Percentiles rank a stretch among this genome's conserved stretches.
Conservation (phyloP, 2,113 vertebrate species). For the Pandion haliaetus region DNA sequence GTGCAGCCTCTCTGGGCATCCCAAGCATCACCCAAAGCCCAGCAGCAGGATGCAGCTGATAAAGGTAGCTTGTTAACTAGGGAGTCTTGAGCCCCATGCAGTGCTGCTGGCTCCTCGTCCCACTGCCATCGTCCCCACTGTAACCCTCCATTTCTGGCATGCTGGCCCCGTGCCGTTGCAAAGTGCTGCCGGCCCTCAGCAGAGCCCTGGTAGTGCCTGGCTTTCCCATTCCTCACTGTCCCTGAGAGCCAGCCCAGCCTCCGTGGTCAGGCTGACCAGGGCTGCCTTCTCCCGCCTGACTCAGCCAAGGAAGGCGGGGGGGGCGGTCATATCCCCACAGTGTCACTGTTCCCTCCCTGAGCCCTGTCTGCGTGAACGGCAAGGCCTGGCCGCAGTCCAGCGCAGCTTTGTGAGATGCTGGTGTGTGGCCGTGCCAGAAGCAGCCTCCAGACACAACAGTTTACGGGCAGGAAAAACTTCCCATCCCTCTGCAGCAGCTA, state of each 20-base stretch:
- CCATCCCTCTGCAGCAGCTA: neutral
- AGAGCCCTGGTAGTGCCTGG: neutral
- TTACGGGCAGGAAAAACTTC: neutral
- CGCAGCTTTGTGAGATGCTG: neutral
- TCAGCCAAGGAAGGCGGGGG: neutral
- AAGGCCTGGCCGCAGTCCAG: neutral
- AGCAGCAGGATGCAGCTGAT: neutral
- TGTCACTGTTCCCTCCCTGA: neutral
- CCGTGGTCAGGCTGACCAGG: neutral
- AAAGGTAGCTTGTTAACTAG: neutral
- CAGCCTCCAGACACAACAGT: constrained; percentile 23
- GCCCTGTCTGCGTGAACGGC: neutral
- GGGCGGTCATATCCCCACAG: fast-evolving
- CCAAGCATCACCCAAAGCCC: neutral
- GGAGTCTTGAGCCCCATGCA: neutral
- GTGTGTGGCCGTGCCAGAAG: neutral
- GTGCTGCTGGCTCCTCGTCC: neutral
- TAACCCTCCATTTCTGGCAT: neutral
- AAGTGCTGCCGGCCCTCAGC: neutral
- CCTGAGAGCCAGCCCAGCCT: neutral
- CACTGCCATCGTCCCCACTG: fast-evolving
- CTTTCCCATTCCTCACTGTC: neutral
- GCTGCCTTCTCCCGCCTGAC: neutral
- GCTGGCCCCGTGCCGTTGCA: neutral
- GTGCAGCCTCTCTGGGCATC: neutral